Conservation (phyloP, 2,888 invertebrate genomes). For the Ellobium chinense region DNA sequence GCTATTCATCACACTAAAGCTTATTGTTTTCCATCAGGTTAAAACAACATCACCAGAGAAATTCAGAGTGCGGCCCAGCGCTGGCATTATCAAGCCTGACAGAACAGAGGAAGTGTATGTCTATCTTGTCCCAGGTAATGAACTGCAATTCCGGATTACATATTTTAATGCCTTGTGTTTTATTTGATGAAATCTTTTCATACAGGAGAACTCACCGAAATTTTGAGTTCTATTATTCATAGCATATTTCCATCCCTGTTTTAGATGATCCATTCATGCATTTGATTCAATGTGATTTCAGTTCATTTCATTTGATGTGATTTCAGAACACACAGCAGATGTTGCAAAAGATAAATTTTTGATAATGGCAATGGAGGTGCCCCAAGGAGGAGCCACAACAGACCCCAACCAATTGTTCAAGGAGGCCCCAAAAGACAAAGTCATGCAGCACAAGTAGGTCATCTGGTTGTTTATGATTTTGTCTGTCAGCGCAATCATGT, state of each 20-base stretch:
- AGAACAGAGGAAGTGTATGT: conserved; percentile 84
- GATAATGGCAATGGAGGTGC: conserved; percentile 88
- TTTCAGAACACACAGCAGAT: conserved; percentile 13
- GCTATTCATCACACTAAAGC: too few relatives aligned
- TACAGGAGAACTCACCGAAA: not conserved
- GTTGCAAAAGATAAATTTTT: conserved; percentile 89
- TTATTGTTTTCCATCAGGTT: conserved; percentile 85
- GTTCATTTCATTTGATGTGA: too few relatives aligned
- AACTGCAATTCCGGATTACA: too few relatives aligned
- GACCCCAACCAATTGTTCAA: conserved; percentile 68
- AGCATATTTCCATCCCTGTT: conserved; percentile 81
- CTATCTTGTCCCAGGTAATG: conserved; percentile 85
- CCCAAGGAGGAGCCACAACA: conserved; percentile 79
- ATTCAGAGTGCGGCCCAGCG: conserved; percentile 94
- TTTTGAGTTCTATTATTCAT: not conserved
- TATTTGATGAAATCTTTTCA: not conserved
- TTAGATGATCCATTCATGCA: too few relatives aligned
- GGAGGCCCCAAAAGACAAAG: conserved; percentile 64
- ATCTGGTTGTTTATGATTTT: not conserved
- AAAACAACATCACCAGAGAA: conserved; percentile 98
- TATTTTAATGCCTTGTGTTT: too few relatives aligned
- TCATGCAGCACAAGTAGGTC: conserved; percentile 72
- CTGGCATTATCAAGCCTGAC: conserved; percentile 86
- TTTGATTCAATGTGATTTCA: too few relatives aligned
- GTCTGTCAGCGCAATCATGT: not conserved